These are phyloP conservation scores for Lanius ludovicianus DNA, from an alignment of 2,113 vertebrate species.

Conservation along the genomic window DNA sequence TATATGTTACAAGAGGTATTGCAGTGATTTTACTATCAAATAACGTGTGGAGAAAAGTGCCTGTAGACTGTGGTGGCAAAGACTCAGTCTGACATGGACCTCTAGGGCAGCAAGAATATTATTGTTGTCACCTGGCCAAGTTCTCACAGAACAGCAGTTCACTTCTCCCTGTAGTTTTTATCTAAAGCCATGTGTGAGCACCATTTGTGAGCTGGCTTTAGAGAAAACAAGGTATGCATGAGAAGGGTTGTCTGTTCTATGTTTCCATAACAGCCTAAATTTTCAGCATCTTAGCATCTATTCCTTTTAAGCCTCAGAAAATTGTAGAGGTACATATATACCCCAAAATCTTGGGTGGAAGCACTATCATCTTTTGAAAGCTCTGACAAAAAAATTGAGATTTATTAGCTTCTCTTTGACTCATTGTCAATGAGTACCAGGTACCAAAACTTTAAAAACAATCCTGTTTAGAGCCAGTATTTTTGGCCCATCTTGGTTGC, in stretches of 20 bases:
- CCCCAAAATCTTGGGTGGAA: not conserved
- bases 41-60: not conserved
- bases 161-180: not conserved
- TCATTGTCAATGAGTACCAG: not conserved
- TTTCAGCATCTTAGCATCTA: not conserved
- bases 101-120: constrained; percentile 7
- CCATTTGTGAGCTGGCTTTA: not conserved
- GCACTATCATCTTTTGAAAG: not conserved
- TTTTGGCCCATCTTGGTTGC: not conserved
- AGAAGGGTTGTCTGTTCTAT: not conserved
- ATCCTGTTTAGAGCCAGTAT: not conserved
- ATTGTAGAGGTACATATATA: not conserved
- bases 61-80: constrained; percentile 14
- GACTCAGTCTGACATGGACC: not conserved
- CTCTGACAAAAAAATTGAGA: not conserved
- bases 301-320: not conserved
- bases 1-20: not conserved
- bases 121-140: constrained; percentile 18
- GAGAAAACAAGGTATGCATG: not conserved
- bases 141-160: not conserved
- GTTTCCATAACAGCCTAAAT: not conserved
- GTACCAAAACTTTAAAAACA: not conserved
- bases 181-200: not conserved
- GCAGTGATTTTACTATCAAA: constrained; percentile 25
- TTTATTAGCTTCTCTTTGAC: not conserved